Evolutionary conservation across 2,113 vertebrate species (phyloP).

Genomic region (Paracyprichromis sp.): DNA sequence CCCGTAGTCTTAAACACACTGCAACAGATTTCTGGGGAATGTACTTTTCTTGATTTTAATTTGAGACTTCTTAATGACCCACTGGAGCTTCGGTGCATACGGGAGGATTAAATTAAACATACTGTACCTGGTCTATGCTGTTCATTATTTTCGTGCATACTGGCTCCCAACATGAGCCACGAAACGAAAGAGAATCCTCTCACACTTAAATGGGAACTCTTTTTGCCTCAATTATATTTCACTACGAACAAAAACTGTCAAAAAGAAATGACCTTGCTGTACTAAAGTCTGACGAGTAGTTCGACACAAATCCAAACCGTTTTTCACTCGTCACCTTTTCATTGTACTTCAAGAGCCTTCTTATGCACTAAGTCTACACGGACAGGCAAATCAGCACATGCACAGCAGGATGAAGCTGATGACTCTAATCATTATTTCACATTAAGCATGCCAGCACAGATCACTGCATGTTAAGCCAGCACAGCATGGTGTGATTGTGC

Average conservation of each 20-base stretch:
- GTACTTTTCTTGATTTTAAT: neutral
- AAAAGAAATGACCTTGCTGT: neutral
- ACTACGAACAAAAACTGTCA: neutral
- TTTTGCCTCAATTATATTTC: neutral
- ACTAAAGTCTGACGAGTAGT: neutral
- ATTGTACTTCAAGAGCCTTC: neutral
- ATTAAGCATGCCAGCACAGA: neutral
- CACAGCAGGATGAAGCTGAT: neutral
- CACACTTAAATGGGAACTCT: neutral
- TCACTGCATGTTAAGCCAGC: neutral
- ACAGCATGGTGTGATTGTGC: neutral
- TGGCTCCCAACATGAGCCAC: neutral
- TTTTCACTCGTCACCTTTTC: neutral
- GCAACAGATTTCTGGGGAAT: neutral
- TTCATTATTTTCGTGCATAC: neutral
- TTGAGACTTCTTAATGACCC: neutral
- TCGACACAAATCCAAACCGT: neutral
- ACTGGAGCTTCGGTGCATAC: neutral
- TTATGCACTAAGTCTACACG: neutral
- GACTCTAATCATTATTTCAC: neutral
- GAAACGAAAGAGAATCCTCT: neutral
- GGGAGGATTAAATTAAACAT: neutral
- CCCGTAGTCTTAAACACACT: neutral
- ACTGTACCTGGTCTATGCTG: neutral
- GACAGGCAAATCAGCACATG: neutral